Conservation (phyloP, 1,140 invertebrate genomes). For the Drosophila arawakana region DNA sequence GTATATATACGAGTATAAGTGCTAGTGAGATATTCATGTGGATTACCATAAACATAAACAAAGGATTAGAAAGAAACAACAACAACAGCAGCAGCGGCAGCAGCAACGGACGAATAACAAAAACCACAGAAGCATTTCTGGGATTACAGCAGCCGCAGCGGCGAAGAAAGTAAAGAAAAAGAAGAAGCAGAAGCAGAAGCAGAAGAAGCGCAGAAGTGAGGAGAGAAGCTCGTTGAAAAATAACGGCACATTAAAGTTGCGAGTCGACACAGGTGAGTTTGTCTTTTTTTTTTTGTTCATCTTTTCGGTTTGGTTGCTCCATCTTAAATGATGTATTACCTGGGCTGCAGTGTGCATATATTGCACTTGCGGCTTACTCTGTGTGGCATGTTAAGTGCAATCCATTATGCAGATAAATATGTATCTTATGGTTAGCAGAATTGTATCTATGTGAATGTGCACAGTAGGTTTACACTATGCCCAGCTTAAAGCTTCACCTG, state of each 20-base stretch:
- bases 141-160: slow-evolving; percentile 34
- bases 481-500: slow-evolving; percentile 16
- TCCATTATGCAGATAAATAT: slow-evolving; percentile 78
- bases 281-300: neutral
- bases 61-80: slow-evolving; percentile 65
- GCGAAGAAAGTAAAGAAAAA: neutral
- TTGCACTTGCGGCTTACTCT: slow-evolving; percentile 68
- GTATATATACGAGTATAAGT: slow-evolving; percentile 19
- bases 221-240: slow-evolving; percentile 14
- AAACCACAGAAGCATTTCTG: slow-evolving; percentile 46
- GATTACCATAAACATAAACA: slow-evolving; percentile 80
- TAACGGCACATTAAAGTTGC: slow-evolving; percentile 24
- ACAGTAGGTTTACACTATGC: slow-evolving; percentile 5
- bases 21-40: slow-evolving; percentile 55
- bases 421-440: slow-evolving; percentile 4
- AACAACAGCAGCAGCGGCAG: slow-evolving; percentile 19
- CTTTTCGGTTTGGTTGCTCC: neutral
- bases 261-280: slow-evolving; percentile 57
- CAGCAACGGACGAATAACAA: slow-evolving; percentile 5
- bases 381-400: slow-evolving; percentile 82
- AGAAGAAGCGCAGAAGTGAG: neutral
- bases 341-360: slow-evolving; percentile 38
- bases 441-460: slow-evolving; percentile 5
- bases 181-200: neutral
- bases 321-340: slow-evolving; percentile 74